These are phyloP conservation scores for Allenopithecus nigroviridis DNA, from an alignment of 2,797 vertebrate genomes.

Conservation along the genomic window DNA sequence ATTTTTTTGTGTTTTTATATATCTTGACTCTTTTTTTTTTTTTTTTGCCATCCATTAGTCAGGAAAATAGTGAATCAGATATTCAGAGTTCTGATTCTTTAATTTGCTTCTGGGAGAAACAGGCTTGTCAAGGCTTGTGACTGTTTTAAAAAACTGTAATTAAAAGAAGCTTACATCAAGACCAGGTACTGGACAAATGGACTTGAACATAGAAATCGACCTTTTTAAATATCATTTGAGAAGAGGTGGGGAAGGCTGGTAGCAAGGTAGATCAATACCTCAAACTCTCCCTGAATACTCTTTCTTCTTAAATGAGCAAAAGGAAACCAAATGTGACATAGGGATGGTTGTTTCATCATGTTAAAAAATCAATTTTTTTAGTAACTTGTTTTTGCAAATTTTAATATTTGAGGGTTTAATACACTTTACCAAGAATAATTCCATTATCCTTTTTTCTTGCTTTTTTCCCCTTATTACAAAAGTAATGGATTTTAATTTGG, in stretches of 20 bases:
- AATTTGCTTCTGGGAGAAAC: constrained; percentile 33
- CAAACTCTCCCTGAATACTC: neutral
- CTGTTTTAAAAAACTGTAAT: neutral
- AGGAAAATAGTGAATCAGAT: constrained; percentile 29
- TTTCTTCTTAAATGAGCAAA: constrained; percentile 35
- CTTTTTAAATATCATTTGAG: constrained; percentile 24
- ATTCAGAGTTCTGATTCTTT: constrained; percentile 13
- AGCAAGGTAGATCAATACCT: neutral
- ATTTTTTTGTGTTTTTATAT: neutral
- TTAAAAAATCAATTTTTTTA: constrained; percentile 31
- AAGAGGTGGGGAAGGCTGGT: neutral
- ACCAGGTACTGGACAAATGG: neutral
- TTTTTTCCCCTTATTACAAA: neutral
- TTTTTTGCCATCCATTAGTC: constrained; percentile 1
- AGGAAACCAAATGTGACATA: neutral
- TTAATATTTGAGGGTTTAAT: constrained; percentile 42
- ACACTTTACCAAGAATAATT: constrained; percentile 28
- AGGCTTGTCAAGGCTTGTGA: constrained; percentile 27
- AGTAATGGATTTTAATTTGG: neutral
- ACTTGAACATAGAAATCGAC: neutral
- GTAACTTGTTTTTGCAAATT: neutral
- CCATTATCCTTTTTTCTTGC: neutral
- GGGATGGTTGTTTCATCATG: neutral
- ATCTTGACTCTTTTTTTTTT: constrained; percentile 19
- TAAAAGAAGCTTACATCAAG: constrained; percentile 33